These are phyloP conservation scores for Sebastes kiyomatsui DNA, from an alignment of 2,797 vertebrate species.

Conservation along the genomic window DNA sequence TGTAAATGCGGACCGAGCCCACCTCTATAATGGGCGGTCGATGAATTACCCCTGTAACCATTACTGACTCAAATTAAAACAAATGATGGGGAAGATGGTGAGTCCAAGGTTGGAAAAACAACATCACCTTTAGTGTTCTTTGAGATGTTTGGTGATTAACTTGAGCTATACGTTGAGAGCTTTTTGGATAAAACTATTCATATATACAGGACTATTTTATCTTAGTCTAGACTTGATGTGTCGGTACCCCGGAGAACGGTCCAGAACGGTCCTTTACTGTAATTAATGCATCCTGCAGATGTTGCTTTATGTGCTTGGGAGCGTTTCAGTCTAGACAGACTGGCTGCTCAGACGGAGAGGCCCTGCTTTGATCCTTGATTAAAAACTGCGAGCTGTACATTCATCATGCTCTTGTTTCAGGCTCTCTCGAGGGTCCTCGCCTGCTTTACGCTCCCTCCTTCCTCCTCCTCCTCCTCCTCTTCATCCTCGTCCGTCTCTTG, in stretches of 20 bases:
- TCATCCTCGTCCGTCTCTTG: conserved; percentile 31
- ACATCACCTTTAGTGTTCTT: neutral
- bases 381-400: conserved; percentile 83
- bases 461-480: conserved; percentile 7
- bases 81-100: conserved; percentile 7
- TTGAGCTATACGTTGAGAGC: neutral
- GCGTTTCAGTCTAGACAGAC: conserved; percentile 85
- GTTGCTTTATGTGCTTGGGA: conserved; percentile 84
- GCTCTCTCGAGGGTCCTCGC: conserved; percentile 67
- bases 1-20: conserved; percentile 42
- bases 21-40: conserved; percentile 33
- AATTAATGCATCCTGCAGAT: conserved; percentile 86
- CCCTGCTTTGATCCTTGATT: conserved; percentile 87
- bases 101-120: neutral
- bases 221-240: conserved; percentile 34
- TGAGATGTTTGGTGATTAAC: neutral
- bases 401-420: conserved; percentile 81
- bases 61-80: conserved; percentile 46
- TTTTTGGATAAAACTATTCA: conserved; percentile 34
- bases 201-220: conserved; percentile 1
- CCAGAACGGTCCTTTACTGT: conserved; percentile 74
- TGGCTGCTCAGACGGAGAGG: conserved; percentile 80
- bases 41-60: conserved; percentile 33
- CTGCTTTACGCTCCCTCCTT: conserved; percentile 43
- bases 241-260: conserved; percentile 57